Evolutionary conservation across 92 coral and sea anemone species (phyloP).

Genomic region (Metridium senile): DNA sequence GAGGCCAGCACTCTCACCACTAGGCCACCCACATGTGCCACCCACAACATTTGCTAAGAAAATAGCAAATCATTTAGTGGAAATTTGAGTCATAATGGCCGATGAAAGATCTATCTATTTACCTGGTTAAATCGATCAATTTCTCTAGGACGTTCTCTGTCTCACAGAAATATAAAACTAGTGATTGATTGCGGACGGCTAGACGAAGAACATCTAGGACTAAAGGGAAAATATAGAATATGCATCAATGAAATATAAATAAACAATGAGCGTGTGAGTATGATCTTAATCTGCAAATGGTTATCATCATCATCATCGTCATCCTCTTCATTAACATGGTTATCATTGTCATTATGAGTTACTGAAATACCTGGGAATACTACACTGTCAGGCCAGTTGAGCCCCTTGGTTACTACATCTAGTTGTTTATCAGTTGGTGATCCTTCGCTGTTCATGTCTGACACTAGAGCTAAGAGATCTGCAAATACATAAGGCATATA

Average conservation of each 20-base stretch:
- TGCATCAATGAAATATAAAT: background rate
- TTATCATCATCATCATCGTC: background rate
- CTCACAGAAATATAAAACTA: constrained; percentile 53
- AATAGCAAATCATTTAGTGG: too few relatives aligned
- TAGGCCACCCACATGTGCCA: too few relatives aligned
- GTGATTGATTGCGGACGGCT: constrained; percentile 62
- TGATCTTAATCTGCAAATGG: too few relatives aligned
- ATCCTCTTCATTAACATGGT: background rate
- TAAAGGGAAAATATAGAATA: constrained; percentile 17
- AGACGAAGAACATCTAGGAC: constrained; percentile 86
- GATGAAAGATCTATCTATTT: background rate
- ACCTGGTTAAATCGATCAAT: constrained; percentile 69
- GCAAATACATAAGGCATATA: background rate
- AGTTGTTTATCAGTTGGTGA: constrained; percentile 70
- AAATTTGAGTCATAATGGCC: background rate
- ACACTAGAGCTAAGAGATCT: constrained; percentile 62
- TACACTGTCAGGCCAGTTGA: constrained; percentile 79
- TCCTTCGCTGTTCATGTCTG: constrained; percentile 22
- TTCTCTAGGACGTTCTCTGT: constrained; percentile 64
- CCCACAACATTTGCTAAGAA: too few relatives aligned
- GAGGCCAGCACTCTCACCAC: too few relatives aligned
- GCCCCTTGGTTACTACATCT: constrained; percentile 50
- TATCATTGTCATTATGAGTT: background rate
- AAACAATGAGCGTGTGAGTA: background rate
- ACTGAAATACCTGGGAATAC: constrained; percentile 96